Evolutionary conservation across 2,797 vertebrate species (phyloP).

Genomic region (Denticeps clupeoides): DNA sequence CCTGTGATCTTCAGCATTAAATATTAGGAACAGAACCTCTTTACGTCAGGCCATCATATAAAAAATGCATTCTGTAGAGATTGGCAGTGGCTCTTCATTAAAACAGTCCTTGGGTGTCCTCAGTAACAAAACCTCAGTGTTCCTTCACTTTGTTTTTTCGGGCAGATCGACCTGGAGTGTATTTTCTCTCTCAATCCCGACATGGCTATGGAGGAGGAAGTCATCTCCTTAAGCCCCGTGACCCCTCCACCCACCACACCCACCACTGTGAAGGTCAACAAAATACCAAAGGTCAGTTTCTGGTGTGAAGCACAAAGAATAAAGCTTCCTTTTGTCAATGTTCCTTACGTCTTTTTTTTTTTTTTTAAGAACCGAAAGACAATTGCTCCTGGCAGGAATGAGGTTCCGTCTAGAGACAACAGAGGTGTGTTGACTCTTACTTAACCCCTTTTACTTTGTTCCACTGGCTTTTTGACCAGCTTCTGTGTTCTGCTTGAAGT

Average conservation of each 20-base stretch:
- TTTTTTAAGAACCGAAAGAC: conserved; percentile 81
- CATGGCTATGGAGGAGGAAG: conserved; percentile 82
- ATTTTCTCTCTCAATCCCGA: conserved; percentile 95
- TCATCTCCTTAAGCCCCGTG: conserved; percentile 71
- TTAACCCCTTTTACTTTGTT: background rate
- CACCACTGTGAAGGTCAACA: conserved; percentile 74
- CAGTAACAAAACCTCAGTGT: too few species aligned
- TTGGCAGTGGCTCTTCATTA: too few species aligned
- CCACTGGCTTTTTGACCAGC: too few species aligned
- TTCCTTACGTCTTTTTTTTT: background rate
- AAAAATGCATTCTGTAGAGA: too few species aligned
- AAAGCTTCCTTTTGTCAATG: conserved; percentile 43
- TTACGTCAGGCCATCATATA: too few species aligned
- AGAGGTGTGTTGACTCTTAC: conserved; percentile 64
- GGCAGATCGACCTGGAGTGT: conserved; percentile 89
- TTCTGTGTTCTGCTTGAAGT: conserved; percentile 37
- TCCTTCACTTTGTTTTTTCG: conserved; percentile 9
- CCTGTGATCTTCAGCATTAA: conserved; percentile 22
- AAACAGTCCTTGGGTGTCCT: too few species aligned
- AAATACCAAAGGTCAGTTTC: conserved; percentile 82
- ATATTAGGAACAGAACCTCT: too few species aligned
- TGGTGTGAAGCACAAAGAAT: conserved; percentile 32
- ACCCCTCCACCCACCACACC: conserved; percentile 75
- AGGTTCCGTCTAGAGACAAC: conserved; percentile 80
- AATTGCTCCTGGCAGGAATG: conserved; percentile 73